phyloP scores from a whole-genome alignment of 2,888 invertebrate species.

The Anthophora plumipes region DNA sequence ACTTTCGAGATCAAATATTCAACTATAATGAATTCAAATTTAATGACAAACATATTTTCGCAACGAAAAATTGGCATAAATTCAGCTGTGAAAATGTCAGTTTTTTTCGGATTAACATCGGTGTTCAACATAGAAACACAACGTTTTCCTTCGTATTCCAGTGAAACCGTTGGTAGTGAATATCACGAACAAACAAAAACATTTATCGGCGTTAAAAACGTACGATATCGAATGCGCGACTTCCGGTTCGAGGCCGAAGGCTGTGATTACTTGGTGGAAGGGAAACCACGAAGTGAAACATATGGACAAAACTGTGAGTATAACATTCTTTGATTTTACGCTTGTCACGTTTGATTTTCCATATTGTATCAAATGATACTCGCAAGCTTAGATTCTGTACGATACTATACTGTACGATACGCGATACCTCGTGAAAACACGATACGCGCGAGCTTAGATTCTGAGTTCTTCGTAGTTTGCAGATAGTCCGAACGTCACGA shows the following conservation, averaged over 20 bases:
- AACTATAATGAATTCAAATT: too few relatives aligned
- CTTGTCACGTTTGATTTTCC: not conserved
- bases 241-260: conserved; percentile 93
- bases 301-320: conserved; percentile 93
- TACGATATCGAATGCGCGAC: conserved; percentile 95
- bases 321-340: conserved; percentile 14
- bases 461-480: conserved; percentile 83
- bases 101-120: not conserved
- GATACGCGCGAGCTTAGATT: conserved; percentile 45
- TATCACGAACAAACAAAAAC: conserved; percentile 92
- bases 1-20: too few relatives aligned
- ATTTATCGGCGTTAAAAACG: conserved; percentile 93
- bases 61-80: not conserved
- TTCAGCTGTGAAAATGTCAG: too few relatives aligned
- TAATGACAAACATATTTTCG: not conserved
- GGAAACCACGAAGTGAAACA: conserved; percentile 92
- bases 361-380: not conserved
- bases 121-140: not conserved
- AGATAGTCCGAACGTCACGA: conserved; percentile 90
- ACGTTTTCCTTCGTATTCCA: conserved; percentile 84
- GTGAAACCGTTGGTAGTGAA: conserved; percentile 94
- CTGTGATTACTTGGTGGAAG: conserved; percentile 96
- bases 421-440: too few relatives aligned
- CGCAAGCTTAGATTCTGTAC: conserved; percentile 59
- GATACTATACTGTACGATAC: too few relatives aligned